Conservation (phyloP, 2,113 vertebrate genomes). For the Protobothrops flavoviridis region DNA sequence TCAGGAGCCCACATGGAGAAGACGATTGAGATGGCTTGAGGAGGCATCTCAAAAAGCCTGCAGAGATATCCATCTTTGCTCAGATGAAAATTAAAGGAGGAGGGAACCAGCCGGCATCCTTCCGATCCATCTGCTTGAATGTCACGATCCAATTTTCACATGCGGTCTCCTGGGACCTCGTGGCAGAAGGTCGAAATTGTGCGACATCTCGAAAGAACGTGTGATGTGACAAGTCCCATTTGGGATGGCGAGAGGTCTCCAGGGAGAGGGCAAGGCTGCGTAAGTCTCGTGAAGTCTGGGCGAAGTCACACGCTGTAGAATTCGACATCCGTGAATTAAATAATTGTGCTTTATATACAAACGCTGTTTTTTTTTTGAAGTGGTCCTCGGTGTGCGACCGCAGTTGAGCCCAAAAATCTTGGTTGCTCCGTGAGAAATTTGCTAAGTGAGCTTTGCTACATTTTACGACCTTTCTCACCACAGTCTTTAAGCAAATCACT, state of each 20-base stretch:
- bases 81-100: not conserved
- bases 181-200: not conserved
- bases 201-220: not conserved
- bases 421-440: not conserved
- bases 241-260: not conserved
- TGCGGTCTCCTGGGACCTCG: not conserved
- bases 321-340: not conserved
- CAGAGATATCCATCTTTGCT: not conserved
- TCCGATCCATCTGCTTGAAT: not conserved
- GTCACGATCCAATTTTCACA: not conserved
- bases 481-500: not conserved
- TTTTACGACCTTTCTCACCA: not conserved
- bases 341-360: not conserved
- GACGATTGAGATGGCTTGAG: fast-evolving
- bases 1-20: not conserved
- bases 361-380: not conserved
- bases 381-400: not conserved
- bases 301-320: not conserved
- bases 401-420: not conserved
- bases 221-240: not conserved
- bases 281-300: not conserved
- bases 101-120: not conserved
- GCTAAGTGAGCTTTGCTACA: not conserved
- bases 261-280: not conserved
- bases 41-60: not conserved